These are phyloP conservation scores for Eolophus roseicapilla DNA, from an alignment of 2,113 vertebrate genomes.

Conservation along the genomic window DNA sequence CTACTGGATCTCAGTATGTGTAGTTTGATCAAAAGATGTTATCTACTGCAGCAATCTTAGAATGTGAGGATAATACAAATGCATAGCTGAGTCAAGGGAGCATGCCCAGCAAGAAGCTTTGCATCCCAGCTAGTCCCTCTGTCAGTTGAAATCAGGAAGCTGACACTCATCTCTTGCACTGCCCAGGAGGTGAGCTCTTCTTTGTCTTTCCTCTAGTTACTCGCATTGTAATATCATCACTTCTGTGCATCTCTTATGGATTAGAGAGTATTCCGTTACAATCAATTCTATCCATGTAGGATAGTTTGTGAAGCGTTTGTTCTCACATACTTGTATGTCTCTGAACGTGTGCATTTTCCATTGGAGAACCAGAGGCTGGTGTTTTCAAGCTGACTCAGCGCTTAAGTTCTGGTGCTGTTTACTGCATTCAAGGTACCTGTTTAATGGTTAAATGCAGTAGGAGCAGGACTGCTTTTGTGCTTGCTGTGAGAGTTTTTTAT, in stretches of 20 bases:
- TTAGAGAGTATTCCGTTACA: not conserved
- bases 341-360: not conserved
- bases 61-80: not conserved
- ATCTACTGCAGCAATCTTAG: not conserved
- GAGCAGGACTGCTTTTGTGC: not conserved
- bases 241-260: not conserved
- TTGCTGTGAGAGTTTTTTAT: not conserved
- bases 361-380: not conserved
- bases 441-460: not conserved
- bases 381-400: not conserved
- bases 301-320: not conserved
- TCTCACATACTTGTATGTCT: rapidly evolving
- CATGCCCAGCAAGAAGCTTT: not conserved
- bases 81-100: not conserved
- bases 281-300: not conserved
- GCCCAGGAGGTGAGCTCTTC: not conserved
- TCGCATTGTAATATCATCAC: rapidly evolving
- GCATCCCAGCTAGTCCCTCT: too few relatives aligned
- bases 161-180: not conserved
- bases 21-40: not conserved
- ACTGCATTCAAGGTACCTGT: not conserved
- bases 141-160: not conserved
- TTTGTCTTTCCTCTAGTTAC: not conserved
- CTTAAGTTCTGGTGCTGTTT: not conserved
- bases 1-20: not conserved